phyloP scores from a whole-genome alignment of 2,113 vertebrate genomes.

The Trogon melanurus region DNA sequence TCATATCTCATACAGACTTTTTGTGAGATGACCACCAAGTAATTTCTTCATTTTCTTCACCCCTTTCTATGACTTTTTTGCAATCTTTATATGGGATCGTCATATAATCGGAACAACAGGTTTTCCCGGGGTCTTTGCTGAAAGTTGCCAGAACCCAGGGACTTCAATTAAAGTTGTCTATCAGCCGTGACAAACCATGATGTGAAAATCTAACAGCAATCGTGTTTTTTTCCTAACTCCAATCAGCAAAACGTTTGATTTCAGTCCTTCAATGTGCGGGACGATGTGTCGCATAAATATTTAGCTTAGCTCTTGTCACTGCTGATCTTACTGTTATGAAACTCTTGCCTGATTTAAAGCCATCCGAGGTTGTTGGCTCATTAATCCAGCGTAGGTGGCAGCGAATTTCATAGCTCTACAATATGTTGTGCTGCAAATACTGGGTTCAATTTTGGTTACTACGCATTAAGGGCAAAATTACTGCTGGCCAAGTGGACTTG shows the following conservation, averaged over 20 bases:
- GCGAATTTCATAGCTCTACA: background rate
- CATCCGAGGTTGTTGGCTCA: background rate
- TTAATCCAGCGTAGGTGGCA: background rate
- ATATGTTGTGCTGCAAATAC: background rate
- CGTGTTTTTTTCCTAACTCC: background rate
- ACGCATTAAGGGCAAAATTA: background rate
- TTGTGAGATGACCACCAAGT: background rate
- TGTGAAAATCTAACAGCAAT: background rate
- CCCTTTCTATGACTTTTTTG: background rate
- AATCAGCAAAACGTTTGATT: background rate
- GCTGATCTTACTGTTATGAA: background rate
- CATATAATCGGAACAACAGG: background rate
- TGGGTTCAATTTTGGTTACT: background rate
- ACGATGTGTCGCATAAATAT: background rate
- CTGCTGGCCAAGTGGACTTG: background rate
- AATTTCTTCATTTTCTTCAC: background rate
- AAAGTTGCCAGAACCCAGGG: background rate
- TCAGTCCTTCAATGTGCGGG: background rate
- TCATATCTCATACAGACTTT: background rate
- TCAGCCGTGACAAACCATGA: background rate
- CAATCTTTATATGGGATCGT: background rate
- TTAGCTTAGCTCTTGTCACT: background rate
- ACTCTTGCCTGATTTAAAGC: background rate
- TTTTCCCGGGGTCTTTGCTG: background rate
- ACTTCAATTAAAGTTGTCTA: background rate